These are phyloP conservation scores for Trimorus sp. DNA, from an alignment of 2,888 invertebrate species.

Conservation along the genomic window DNA sequence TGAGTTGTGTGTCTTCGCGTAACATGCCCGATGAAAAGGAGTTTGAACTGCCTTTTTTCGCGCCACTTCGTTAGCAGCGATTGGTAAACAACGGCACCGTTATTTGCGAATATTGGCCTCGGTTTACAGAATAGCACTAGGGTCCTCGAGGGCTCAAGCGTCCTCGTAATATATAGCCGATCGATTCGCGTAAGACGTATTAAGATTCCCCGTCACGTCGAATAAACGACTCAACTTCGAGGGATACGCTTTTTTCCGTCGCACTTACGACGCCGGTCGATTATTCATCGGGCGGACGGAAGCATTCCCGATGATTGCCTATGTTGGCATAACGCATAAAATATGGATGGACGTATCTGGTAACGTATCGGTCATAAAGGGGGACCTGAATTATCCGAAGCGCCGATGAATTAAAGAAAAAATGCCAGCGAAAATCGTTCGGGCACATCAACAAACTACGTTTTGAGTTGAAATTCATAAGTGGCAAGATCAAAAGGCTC, in stretches of 20 bases:
- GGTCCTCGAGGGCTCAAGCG: conserved; percentile 22
- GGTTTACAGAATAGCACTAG: conserved; percentile 12
- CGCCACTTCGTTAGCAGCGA: conserved; percentile 5
- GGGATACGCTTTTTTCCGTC: conserved; percentile 46
- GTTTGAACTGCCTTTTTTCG: conserved; percentile 2
- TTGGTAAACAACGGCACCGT: conserved; percentile 28
- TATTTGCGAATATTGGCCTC: conserved; percentile 17
- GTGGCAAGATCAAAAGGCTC: too few species aligned
- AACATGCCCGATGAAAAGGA: not conserved
- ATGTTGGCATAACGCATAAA: conserved; percentile 48
- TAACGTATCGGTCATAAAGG: conserved; percentile 36
- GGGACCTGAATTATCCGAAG: conserved; percentile 43
- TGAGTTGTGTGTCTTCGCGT: too few species aligned
- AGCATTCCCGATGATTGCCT: conserved; percentile 54
- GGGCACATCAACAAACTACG: too few species aligned
- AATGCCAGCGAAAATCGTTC: not conserved
- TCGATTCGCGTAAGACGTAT: conserved; percentile 50
- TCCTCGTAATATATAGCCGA: conserved; percentile 40
- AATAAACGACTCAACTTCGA: conserved; percentile 53
- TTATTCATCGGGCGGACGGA: conserved; percentile 52
- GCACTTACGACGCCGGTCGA: conserved; percentile 45
- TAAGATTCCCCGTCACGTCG: conserved; percentile 60
- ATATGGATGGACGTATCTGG: conserved; percentile 55
- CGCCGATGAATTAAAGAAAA: conserved; percentile 28
- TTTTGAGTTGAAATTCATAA: too few species aligned